Evolutionary conservation across 2,797 vertebrate species (phyloP).

Genomic region (Lutjanus argentimaculatus): DNA sequence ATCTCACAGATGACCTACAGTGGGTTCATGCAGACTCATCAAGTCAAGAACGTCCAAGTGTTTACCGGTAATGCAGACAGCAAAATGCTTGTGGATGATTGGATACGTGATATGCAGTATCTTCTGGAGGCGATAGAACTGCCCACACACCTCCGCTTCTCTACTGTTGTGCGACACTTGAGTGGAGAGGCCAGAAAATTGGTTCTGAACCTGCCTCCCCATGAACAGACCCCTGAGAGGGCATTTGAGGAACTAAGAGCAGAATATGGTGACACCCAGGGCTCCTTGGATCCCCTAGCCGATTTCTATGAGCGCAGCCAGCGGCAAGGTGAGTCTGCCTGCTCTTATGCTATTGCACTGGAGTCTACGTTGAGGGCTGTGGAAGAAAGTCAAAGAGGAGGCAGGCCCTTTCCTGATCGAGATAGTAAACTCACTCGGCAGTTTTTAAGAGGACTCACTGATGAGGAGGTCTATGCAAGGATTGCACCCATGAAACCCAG

Average conservation of each 20-base stretch:
- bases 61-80: conserved; percentile 46
- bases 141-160: conserved; percentile 37
- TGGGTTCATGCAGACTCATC: conserved; percentile 44
- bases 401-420: not conserved
- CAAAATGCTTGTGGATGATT: conserved; percentile 46
- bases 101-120: conserved; percentile 62
- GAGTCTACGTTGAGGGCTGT: not conserved
- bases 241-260: conserved; percentile 61
- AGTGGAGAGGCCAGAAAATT: conserved; percentile 47
- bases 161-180: conserved; percentile 54
- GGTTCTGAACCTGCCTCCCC: conserved; percentile 53
- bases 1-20: not conserved
- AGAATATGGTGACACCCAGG: conserved; percentile 53
- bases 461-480: conserved; percentile 1
- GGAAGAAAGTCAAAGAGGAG: not conserved
- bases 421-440: not conserved
- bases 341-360: not conserved
- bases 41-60: conserved; percentile 43
- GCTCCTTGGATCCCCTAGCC: conserved; percentile 45
- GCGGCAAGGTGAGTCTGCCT: not conserved
- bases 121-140: conserved; percentile 56
- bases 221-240: conserved; percentile 46
- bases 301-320: conserved; percentile 61
- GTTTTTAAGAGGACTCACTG: not conserved
- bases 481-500: conserved; percentile 44